A percentile compares a stretch with the other conserved stretches of the same genome.
phyloP scores from a whole-genome alignment of 2,888 invertebrate genomes.

The Oligia strigilis region DNA sequence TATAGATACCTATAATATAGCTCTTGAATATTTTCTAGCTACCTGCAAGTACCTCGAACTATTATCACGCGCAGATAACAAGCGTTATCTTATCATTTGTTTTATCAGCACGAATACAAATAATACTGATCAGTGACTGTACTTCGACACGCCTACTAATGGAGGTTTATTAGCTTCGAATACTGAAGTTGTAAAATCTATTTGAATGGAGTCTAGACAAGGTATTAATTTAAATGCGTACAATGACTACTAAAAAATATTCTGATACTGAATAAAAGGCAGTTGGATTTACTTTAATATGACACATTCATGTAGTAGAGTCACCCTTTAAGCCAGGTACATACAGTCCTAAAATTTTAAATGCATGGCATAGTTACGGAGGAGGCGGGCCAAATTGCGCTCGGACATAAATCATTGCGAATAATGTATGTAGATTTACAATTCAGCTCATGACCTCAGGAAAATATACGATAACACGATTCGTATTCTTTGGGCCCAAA shows the following conservation, averaged over 20 bases:
- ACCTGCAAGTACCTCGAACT: constrained; percentile 45
- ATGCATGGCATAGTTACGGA: constrained; percentile 31
- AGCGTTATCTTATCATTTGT: constrained; percentile 65
- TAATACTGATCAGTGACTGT: constrained; percentile 55
- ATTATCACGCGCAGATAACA: constrained; percentile 57
- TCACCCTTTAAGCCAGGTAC: background rate
- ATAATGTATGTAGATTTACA: constrained; percentile 63
- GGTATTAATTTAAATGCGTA: constrained; percentile 21
- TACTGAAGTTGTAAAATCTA: constrained; percentile 32
- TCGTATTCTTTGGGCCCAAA: constrained; percentile 67
- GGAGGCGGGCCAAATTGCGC: constrained; percentile 59
- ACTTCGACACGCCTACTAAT: constrained; percentile 30
- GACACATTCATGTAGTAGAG: constrained; percentile 10
- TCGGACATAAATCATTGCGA: constrained; percentile 68
- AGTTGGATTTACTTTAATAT: background rate
- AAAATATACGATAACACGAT: constrained; percentile 67
- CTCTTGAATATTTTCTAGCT: constrained; percentile 34
- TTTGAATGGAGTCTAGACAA: constrained; percentile 33
- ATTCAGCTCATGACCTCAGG: constrained; percentile 75
- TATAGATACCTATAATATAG: background rate
- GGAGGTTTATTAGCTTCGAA: constrained; percentile 22
- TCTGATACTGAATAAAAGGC: constrained; percentile 1
- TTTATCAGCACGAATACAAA: constrained; percentile 63
- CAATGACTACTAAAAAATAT: constrained; percentile 28
- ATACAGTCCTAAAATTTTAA: constrained; percentile 5